Evolutionary conservation across 2,888 invertebrate genomes (phyloP).

Genomic region (Tiliacea citrago): DNA sequence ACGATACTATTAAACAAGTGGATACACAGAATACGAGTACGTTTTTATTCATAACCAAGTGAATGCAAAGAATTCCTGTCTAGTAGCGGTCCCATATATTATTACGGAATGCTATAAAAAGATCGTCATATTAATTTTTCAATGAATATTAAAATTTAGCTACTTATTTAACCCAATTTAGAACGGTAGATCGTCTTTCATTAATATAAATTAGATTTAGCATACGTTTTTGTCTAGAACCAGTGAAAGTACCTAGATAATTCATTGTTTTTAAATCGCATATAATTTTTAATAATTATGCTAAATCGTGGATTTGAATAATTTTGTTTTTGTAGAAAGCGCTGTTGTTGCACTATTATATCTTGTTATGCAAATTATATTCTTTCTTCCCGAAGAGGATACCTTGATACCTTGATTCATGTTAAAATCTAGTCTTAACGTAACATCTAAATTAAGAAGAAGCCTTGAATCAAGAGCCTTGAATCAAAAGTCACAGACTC

Average conservation of each 20-base stretch:
- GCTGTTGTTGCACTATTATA: neutral
- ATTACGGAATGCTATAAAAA: constrained; percentile 39
- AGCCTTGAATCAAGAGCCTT: neutral
- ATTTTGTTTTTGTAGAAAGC: constrained; percentile 13
- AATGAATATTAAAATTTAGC: constrained; percentile 72
- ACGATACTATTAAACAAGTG: neutral
- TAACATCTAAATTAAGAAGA: neutral
- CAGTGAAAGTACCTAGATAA: constrained; percentile 54
- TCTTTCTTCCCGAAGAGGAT: neutral
- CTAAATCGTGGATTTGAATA: constrained; percentile 19
- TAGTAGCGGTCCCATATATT: constrained; percentile 47
- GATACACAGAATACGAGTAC: neutral
- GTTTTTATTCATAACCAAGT: constrained; percentile 12
- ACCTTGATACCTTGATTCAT: neutral
- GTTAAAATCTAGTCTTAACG: neutral
- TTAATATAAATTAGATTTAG: constrained; percentile 48
- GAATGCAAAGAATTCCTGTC: constrained; percentile 21
- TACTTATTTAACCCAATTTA: constrained; percentile 64
- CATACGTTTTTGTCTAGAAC: constrained; percentile 37
- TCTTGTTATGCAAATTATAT: neutral
- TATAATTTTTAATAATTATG: constrained; percentile 38
- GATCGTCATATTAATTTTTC: constrained; percentile 65
- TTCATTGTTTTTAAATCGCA: constrained; percentile 50
- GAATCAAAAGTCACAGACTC: neutral
- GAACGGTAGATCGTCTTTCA: constrained; percentile 41